Evolutionary conservation across 2,888 invertebrate genomes (phyloP).

Genomic region (Apoderus coryli): DNA sequence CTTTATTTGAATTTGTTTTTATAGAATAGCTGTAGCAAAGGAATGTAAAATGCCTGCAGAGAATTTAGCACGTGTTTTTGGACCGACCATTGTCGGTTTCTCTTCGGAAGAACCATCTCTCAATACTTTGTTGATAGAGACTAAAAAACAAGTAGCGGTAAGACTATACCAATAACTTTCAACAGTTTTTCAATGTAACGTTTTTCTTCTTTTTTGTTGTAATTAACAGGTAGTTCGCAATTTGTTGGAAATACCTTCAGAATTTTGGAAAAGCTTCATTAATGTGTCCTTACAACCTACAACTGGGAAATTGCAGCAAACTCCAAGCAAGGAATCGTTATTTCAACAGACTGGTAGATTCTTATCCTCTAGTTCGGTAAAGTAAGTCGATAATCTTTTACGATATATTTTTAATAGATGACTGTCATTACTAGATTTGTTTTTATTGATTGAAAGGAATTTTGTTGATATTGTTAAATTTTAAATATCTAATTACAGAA

Average conservation of each 20-base stretch:
- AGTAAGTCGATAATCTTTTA: no score
- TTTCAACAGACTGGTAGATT: constrained; percentile 16
- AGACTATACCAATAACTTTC: constrained; percentile 22
- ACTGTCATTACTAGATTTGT: no score
- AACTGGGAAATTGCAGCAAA: constrained; percentile 26
- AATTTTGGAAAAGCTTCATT: constrained; percentile 64
- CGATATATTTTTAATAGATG: no score
- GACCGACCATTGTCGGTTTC: constrained; percentile 87
- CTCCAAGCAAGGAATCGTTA: constrained; percentile 31
- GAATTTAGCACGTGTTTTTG: constrained; percentile 84
- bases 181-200: constrained; percentile 7
- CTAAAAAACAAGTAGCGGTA: constrained; percentile 58
- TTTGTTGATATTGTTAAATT: no score
- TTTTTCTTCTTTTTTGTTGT: constrained; percentile 8
- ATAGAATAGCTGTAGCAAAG: constrained; percentile 63
- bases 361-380: constrained; percentile 13
- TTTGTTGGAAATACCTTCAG: constrained; percentile 53
- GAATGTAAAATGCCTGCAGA: constrained; percentile 85
- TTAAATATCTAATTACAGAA: no score
- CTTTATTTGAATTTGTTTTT: constrained; percentile 16
- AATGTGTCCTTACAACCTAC: constrained; percentile 31
- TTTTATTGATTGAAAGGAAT: no score
- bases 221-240: constrained; percentile 41
- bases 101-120: constrained; percentile 59
- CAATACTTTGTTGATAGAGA: constrained; percentile 60